These are phyloP conservation scores for Heliangelus exortis DNA, from an alignment of 2,797 vertebrate genomes.

Conservation along the genomic window DNA sequence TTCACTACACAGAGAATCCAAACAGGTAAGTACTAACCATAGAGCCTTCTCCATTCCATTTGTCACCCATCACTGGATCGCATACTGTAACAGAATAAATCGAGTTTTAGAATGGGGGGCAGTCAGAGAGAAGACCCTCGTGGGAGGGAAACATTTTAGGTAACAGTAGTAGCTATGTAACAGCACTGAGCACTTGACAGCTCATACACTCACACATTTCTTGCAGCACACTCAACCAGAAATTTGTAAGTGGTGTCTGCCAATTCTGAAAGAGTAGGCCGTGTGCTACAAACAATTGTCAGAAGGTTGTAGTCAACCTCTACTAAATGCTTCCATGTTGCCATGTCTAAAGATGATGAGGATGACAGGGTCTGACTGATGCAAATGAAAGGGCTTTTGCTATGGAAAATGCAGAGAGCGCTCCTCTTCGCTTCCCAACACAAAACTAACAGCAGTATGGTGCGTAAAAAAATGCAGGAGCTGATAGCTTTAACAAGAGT, in stretches of 20 bases:
- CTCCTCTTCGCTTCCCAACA: neutral
- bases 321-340: neutral
- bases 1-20: neutral
- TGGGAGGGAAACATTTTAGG: neutral
- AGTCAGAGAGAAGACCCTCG: neutral
- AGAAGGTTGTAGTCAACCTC: neutral
- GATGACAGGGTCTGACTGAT: neutral
- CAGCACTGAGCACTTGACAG: neutral
- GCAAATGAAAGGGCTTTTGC: neutral
- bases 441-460: neutral
- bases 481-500: neutral
- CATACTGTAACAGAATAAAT: conserved; percentile 84
- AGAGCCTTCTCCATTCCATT: conserved; percentile 86
- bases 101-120: neutral
- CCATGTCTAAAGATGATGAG: neutral
- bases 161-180: neutral
- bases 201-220: neutral
- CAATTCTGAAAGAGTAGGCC: neutral
- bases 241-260: neutral
- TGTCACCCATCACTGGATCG: conserved; percentile 97
- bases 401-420: neutral
- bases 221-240: neutral
- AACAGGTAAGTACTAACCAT: conserved; percentile 84
- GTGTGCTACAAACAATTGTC: neutral
- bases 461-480: neutral